Percentiles rank a stretch among this genome's conserved stretches.
These are phyloP conservation scores for Sipha maydis DNA, from an alignment of 2,888 invertebrate species.

Conservation along the genomic window DNA sequence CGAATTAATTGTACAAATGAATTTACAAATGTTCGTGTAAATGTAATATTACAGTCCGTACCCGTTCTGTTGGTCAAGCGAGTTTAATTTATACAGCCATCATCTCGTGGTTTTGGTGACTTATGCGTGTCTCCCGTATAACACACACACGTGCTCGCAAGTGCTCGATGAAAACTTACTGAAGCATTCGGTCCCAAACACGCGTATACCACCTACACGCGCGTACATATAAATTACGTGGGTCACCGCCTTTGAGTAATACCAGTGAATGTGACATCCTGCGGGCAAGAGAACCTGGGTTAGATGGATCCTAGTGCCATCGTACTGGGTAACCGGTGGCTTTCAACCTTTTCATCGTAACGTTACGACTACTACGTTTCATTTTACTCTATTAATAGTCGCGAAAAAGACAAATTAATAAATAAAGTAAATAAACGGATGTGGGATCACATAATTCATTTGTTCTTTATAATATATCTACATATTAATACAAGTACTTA, in stretches of 20 bases:
- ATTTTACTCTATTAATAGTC: no score
- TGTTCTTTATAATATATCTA: no score
- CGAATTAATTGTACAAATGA: no score
- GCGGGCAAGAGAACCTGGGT: not conserved
- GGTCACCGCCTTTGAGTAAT: not conserved
- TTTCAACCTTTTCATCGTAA: not conserved
- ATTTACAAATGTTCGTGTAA: no score
- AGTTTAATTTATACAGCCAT: conserved; percentile 24
- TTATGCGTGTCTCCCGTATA: conserved; percentile 11
- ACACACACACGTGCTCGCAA: no score
- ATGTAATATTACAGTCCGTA: not conserved
- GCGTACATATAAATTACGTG: conserved; percentile 28
- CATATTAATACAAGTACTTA: no score
- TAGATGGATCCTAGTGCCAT: not conserved
- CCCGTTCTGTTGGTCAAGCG: conserved; percentile 3
- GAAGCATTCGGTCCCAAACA: conserved; percentile 4
- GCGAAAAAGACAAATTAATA: no score
- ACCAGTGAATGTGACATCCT: not conserved
- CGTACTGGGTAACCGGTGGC: not conserved
- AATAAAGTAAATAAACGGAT: no score
- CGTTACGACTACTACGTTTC: no score
- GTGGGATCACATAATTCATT: no score
- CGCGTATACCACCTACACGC: not conserved
- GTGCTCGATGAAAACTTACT: not conserved
- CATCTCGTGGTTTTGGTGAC: not conserved